Evolutionary conservation across 1,140 invertebrate genomes (phyloP).

Genomic region (Ruditapes philippinarum): DNA sequence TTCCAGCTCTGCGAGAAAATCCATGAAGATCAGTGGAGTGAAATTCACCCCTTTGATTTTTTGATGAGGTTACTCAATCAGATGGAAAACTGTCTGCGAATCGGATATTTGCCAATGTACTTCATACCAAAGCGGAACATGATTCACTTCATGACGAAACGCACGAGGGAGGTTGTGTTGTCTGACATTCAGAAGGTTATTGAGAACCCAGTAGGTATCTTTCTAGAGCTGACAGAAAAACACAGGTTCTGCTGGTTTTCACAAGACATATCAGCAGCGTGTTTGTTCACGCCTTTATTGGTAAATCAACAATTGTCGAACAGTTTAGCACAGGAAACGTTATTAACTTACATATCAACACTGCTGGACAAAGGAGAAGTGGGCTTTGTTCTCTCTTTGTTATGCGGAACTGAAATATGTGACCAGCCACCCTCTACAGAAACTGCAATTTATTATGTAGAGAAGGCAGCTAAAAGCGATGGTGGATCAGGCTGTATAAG

Average conservation of each 20-base stretch:
- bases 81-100: background rate
- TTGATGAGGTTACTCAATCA: background rate
- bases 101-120: background rate
- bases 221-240: background rate
- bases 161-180: background rate
- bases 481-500: background rate
- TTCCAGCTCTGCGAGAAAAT: background rate
- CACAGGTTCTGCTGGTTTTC: constrained; percentile 34
- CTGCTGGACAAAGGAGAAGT: constrained; percentile 39
- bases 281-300: background rate
- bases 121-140: constrained; percentile 24
- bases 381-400: constrained; percentile 1
- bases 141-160: background rate
- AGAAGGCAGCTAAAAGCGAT: background rate
- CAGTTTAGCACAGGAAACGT: too few relatives aligned
- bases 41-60: background rate
- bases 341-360: background rate
- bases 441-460: background rate
- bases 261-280: background rate
- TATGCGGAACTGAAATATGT: background rate
- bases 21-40: background rate
- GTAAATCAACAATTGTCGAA: background rate
- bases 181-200: background rate
- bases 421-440: background rate
- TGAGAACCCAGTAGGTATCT: background rate